Base-by-base conservation (phyloP, 2,888 invertebrate species). In the Erpobdella octoculata region DNA sequence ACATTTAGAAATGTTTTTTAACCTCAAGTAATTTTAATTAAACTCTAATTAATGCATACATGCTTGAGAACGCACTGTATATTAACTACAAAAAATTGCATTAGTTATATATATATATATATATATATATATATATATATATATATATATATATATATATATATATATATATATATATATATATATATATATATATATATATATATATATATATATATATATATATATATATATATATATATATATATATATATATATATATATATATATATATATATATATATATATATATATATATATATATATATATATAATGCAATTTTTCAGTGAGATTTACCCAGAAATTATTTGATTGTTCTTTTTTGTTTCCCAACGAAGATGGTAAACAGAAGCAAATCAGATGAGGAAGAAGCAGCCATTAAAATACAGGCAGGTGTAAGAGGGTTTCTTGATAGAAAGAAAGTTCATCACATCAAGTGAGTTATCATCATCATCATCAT, bases 361-460 rank as follows among this genome's bases (percentile, higher is more conserved):
- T n/a, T n/a, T n/a, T n/a, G n/a, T n/a, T n/a, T n/a, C n/a, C n/a
- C n/a, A n/a, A n/a, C n/a, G n/a, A n/a, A n/a, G n/a, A n/a, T n/a
- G n/a, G n/a, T n/a, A n/a, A n/a, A n/a, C n/a, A n/a, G n/a, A n/a
- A n/a, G 33, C 12, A 35, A n/a, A 35, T 33, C 25, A 28, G 28
- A 53, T 21, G 53, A 41, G 25, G 70, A 74, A 58, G 28, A 66
- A 21, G 74, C 74, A 28, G 74, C 74, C 33, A 72, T 64, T 37
- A 72, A 70, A 37, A 74, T 74, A 31, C 74, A 74, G 66, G 74
- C 74, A 33, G 70, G 72, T 21, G 48, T 74, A 25, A 71, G 72
- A 61, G 73, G 71, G n/a, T 73, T 31, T 25, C 28, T 73, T 9
- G 73, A 70, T 35, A 31, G 71, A 21, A 69, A 73, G 58, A 66